Base-by-base conservation (phyloP, 2,888 invertebrate species). In the Catotricha subobsoleta region DNA sequence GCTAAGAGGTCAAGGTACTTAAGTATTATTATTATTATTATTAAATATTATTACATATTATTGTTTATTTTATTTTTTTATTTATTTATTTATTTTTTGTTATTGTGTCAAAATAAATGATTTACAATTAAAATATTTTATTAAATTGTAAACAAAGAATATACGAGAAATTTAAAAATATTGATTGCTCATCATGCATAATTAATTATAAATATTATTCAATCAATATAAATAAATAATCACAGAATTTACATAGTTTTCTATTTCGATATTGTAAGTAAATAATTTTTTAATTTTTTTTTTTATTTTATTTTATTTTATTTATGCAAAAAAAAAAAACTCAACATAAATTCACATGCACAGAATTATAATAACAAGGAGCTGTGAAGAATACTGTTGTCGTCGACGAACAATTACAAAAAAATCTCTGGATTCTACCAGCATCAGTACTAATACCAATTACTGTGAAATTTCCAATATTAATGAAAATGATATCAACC, bases 321-420 rank as follows among this genome's bases (percentile, higher is more conserved):
- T 8, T 28, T 4, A 10, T 28, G 28, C 12, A 25, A 25, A 25
- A 25, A 25, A 6, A 10, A 25, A 25, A 25, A 25, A 25, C 6
- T 8, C 25, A 25, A 6, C 25, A 10, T 25, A 25, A 29, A 29
- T 33, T 33, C 10, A 15, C 9, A 15, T 4, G 6, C 19, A 33
- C 19, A 34, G 34, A 21, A 20, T 34, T 21, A n/a, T 34, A 10
- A 34, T 34, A n/a, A 21, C 34, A 10, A 27, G 34, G 28, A 40
- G 18, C 18, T 40, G 40, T 28, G 34, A 40, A 34, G 40, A 40
- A 34, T 27, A 25, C 4, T 40, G 40, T 27, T 40, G 40, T 19
- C 21, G 40, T 27, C 21, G 25, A 13, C 21, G 21, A 10, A 33
- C 9, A n/a, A 33, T 34, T 7, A n/a, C 21, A 3, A 40, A 40